These are phyloP conservation scores for Ascaphus truei DNA, from an alignment of 2,113 vertebrate species.

Conservation along the genomic window DNA sequence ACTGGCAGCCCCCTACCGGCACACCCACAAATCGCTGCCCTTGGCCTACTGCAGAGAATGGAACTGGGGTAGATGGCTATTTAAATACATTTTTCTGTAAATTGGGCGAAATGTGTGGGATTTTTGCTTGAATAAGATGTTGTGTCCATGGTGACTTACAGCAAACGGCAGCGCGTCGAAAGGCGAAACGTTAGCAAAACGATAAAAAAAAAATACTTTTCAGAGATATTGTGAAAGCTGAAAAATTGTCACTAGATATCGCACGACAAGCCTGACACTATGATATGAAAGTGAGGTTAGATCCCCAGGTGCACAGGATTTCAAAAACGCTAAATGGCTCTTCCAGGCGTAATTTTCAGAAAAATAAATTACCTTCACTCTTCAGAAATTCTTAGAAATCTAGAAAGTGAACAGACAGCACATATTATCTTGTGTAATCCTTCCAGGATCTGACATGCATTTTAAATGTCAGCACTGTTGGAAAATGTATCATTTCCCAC, in stretches of 20 bases:
- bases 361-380: neutral
- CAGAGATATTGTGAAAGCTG: neutral
- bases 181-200: no score
- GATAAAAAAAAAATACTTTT: neutral
- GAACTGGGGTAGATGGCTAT: no score
- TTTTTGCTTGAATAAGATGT: no score
- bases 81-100: no score
- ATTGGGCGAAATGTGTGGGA: no score
- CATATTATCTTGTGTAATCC: conserved; percentile 16
- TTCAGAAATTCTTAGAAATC: neutral
- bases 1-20: no score
- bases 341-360: neutral
- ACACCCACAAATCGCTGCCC: no score
- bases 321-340: neutral
- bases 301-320: no score
- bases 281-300: no score
- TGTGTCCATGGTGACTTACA: no score
- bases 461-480: conserved; percentile 24
- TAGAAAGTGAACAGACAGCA: neutral
- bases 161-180: no score
- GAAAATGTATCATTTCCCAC: conserved; percentile 4
- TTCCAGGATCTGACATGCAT: neutral
- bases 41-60: no score
- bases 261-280: neutral
- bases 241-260: neutral